These are phyloP conservation scores for Pandemis cinnamomeana DNA, from an alignment of 2,888 invertebrate species.

Conservation along the genomic window DNA sequence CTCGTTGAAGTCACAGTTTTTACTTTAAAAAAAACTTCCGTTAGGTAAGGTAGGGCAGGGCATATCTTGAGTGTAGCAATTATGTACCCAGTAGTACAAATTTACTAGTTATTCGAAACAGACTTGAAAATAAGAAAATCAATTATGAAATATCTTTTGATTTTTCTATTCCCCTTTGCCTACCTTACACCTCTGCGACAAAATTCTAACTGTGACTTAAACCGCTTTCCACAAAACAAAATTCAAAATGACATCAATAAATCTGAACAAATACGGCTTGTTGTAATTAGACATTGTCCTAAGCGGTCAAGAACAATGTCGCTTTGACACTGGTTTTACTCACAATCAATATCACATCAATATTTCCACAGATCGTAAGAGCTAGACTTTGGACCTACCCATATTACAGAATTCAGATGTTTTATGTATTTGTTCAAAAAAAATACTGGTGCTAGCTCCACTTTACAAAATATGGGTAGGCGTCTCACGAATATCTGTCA, in stretches of 20 bases:
- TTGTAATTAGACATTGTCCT: constrained; percentile 64
- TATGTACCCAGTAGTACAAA: not conserved
- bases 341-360: constrained; percentile 47
- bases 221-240: constrained; percentile 57
- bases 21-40: constrained; percentile 36
- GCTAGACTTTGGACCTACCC: constrained; percentile 76
- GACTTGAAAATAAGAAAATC: constrained; percentile 52
- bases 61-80: not conserved
- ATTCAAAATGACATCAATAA: constrained; percentile 37
- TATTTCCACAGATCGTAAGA: constrained; percentile 59
- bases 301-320: constrained; percentile 75
- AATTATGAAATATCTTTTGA: constrained; percentile 60
- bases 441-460: constrained; percentile 77
- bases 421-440: constrained; percentile 50
- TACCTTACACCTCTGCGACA: constrained; percentile 45
- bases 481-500: constrained; percentile 60
- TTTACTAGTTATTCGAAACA: constrained; percentile 42
- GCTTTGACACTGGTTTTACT: constrained; percentile 61
- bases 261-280: constrained; percentile 61
- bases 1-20: constrained; percentile 73
- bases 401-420: constrained; percentile 56
- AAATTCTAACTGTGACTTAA: constrained; percentile 56
- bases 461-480: constrained; percentile 61
- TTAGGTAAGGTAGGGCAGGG: constrained; percentile 27
- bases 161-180: constrained; percentile 49